phyloP scores from a whole-genome alignment of 2,113 vertebrate genomes.

The Hyla sarda region DNA sequence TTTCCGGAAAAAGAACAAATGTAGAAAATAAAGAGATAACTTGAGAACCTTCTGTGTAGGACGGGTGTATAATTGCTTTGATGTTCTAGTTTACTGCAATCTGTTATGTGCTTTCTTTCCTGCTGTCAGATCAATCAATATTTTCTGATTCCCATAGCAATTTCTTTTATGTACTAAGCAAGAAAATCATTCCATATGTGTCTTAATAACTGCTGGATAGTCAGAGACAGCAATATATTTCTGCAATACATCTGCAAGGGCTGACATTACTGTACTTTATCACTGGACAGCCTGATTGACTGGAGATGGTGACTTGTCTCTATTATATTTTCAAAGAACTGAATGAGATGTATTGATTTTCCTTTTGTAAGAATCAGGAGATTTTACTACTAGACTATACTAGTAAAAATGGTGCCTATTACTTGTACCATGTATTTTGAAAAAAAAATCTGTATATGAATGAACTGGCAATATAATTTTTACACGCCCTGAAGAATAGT shows the following conservation, averaged over 20 bases:
- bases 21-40: not conserved
- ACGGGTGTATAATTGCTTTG: conserved; percentile 2
- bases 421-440: not conserved
- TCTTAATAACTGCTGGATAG: conserved; percentile 11
- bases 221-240: conserved; percentile 8
- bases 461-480: not conserved
- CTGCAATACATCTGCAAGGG: conserved; percentile 8
- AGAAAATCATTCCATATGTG: conserved; percentile 27
- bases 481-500: too few species aligned
- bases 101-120: conserved; percentile 22
- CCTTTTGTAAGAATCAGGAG: not conserved
- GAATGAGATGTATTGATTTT: not conserved
- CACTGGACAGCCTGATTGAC: conserved; percentile 9
- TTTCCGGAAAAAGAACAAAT: not conserved
- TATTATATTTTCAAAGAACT: conserved; percentile 25
- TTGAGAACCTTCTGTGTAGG: not conserved
- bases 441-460: not conserved
- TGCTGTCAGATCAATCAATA: conserved; percentile 50
- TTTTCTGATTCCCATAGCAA: conserved; percentile 38
- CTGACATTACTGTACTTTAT: conserved; percentile 38
- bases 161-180: conserved; percentile 43
- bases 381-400: not conserved
- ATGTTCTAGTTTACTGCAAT: conserved; percentile 20
- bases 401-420: not conserved
- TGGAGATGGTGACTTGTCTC: not conserved